These are phyloP conservation scores for Melangyna quadrimaculata DNA, from an alignment of 2,888 invertebrate species.

Conservation along the genomic window DNA sequence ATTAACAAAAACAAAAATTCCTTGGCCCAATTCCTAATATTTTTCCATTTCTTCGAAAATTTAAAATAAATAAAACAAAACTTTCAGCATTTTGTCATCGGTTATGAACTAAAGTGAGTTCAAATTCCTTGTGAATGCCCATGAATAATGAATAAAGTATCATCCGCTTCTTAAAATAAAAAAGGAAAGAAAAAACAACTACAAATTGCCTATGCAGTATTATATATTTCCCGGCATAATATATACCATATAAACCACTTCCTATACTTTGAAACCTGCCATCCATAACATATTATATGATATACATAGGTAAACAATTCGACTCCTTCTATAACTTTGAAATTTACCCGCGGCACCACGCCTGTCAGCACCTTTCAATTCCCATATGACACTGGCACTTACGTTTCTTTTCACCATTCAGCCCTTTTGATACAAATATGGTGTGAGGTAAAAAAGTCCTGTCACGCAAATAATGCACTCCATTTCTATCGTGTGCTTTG, in stretches of 20 bases:
- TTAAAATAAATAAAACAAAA: not conserved
- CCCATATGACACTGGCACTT: not conserved
- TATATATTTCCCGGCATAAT: not conserved
- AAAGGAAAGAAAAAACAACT: not conserved
- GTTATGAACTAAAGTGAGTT: not conserved
- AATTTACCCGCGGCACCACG: not conserved
- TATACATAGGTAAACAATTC: not conserved
- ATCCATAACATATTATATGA: slow-evolving; percentile 24
- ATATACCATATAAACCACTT: no score
- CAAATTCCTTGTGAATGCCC: not conserved
- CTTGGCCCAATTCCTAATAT: no score
- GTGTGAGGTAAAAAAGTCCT: not conserved
- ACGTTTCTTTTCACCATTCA: not conserved
- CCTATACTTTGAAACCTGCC: not conserved
- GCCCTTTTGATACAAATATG: not conserved
- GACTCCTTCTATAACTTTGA: not conserved
- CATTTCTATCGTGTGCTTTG: not conserved
- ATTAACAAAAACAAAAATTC: no score
- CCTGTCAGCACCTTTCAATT: no score
- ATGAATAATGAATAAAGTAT: slow-evolving; percentile 1
- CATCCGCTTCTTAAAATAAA: not conserved
- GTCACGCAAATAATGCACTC: slow-evolving; percentile 25
- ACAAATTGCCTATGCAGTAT: slow-evolving; percentile 17
- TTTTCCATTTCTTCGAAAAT: no score
- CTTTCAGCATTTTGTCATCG: not conserved